phyloP scores from a whole-genome alignment of 1,140 invertebrate species.

The Andrena cerasifolii region DNA sequence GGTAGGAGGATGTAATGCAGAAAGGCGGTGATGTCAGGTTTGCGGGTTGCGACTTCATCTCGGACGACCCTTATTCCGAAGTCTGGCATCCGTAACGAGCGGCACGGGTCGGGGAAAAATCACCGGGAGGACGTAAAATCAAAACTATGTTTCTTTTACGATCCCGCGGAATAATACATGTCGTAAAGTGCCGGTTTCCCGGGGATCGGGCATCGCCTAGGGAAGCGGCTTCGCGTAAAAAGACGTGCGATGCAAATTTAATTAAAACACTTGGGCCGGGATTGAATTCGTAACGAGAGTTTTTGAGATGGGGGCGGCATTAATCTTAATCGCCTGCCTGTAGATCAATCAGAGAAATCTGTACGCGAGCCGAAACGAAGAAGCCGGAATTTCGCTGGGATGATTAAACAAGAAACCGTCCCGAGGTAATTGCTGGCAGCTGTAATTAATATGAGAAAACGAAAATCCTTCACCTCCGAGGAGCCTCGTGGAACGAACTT shows the following conservation, averaged over 20 bases:
- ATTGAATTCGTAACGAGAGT: neutral
- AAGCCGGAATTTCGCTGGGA: neutral
- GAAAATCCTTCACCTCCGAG: no score
- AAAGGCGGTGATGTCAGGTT: constrained; percentile 25
- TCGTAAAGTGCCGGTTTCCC: constrained; percentile 17
- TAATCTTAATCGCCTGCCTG: neutral
- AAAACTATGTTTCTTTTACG: constrained; percentile 45
- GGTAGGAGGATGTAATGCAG: constrained; percentile 11
- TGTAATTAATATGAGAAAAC: neutral
- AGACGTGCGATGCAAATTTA: constrained; percentile 10
- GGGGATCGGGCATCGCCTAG: neutral
- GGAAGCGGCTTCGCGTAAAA: neutral
- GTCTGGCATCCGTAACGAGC: constrained; percentile 50
- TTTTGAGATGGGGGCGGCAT: neutral
- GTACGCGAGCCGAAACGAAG: neutral
- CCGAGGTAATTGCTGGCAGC: neutral
- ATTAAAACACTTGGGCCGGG: neutral
- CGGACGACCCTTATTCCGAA: constrained; percentile 39
- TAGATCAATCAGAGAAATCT: neutral
- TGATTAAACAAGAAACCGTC: neutral
- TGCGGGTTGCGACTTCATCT: constrained; percentile 8
- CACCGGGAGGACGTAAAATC: constrained; percentile 32
- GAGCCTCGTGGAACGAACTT: no score
- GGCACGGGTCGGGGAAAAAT: constrained; percentile 37
- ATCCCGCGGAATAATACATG: constrained; percentile 40